Conservation (phyloP, 2,888 invertebrate species). For the Nymphalis polychloros region DNA sequence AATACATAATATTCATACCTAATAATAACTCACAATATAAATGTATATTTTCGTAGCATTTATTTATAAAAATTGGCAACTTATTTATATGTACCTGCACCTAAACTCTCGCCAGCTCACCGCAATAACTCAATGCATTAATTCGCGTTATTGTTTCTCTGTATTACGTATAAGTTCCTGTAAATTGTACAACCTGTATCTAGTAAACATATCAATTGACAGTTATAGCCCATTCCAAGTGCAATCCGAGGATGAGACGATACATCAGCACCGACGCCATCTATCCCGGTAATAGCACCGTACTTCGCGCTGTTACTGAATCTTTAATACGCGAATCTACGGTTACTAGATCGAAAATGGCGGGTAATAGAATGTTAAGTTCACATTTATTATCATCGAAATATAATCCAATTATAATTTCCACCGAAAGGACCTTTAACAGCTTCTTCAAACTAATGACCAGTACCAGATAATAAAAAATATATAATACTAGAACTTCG, state of each 20-base stretch:
- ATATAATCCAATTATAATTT: too few relatives aligned
- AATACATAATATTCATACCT: too few relatives aligned
- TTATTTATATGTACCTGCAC: not conserved
- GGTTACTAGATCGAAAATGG: conserved; percentile 18
- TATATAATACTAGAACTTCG: too few relatives aligned
- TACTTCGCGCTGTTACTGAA: conserved; percentile 63
- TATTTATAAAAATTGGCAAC: not conserved
- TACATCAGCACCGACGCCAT: conserved; percentile 67
- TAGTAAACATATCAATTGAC: conserved; percentile 35
- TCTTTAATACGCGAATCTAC: conserved; percentile 60
- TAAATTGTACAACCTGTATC: conserved; percentile 1
- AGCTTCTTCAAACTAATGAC: too few relatives aligned
- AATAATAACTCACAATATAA: not conserved
- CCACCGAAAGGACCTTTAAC: too few relatives aligned
- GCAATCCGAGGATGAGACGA: conserved; percentile 69
- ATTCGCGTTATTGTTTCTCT: not conserved
- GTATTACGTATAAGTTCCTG: not conserved
- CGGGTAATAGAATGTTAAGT: not conserved
- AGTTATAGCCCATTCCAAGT: conserved; percentile 42
- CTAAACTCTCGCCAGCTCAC: not conserved
- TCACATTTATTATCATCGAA: too few relatives aligned
- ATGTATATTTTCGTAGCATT: not conserved
- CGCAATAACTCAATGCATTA: not conserved
- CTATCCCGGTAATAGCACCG: conserved; percentile 66
- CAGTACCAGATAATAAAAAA: too few relatives aligned